A percentile compares a stretch with the other conserved stretches of the same genome.
These are phyloP conservation scores for Ochropacha duplaris DNA, from an alignment of 2,888 invertebrate genomes.

Conservation along the genomic window DNA sequence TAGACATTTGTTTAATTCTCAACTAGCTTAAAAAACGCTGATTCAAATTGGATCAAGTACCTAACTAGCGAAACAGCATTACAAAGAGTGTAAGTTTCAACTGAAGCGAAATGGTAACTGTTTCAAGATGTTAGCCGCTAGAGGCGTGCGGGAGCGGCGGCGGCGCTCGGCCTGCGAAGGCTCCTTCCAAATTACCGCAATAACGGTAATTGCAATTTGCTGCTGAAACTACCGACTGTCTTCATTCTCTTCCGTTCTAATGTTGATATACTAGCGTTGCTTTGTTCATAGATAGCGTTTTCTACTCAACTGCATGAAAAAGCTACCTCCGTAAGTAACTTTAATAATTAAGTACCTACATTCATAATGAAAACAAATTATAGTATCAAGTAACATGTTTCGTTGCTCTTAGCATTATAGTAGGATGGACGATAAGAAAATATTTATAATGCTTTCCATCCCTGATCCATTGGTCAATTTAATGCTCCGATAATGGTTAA, in stretches of 20 bases:
- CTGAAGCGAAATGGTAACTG: slow-evolving; percentile 8
- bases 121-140: slow-evolving; percentile 14
- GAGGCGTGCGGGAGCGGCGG: slow-evolving; percentile 10
- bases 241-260: slow-evolving; percentile 63
- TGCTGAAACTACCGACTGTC: slow-evolving; percentile 65
- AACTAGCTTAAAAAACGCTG: not conserved
- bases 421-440: too few species aligned
- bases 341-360: not conserved
- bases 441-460: too few species aligned
- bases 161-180: slow-evolving; percentile 29
- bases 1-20: not conserved
- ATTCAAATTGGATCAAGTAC: not conserved
- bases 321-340: not conserved
- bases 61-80: not conserved
- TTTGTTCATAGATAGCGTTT: slow-evolving; percentile 16
- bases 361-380: not conserved
- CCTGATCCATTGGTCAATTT: too few species aligned
- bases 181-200: slow-evolving; percentile 70
- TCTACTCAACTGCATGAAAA: not conserved
- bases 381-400: too few species aligned
- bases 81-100: not conserved
- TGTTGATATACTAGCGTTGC: slow-evolving; percentile 49
- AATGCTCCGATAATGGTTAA: too few species aligned
- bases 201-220: slow-evolving; percentile 77
- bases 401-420: too few species aligned